Percentiles rank a stretch among this genome's conserved stretches.
phyloP scores from a whole-genome alignment of 1,140 invertebrate species.

The Teleopsis dalmanni region DNA sequence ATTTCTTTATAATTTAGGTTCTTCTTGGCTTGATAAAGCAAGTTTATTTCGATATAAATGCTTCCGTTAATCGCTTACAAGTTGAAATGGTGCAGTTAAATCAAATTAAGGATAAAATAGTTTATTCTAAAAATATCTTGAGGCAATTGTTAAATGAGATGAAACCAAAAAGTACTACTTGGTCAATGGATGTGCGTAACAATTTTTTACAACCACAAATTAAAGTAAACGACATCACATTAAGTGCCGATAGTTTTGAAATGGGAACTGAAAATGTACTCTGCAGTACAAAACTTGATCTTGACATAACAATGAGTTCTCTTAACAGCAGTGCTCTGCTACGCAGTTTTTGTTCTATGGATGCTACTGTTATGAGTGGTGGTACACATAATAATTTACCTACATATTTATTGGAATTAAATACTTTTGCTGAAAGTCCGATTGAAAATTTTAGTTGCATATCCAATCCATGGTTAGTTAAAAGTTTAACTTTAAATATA shows the following conservation, averaged over 20 bases:
- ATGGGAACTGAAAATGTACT: constrained; percentile 32
- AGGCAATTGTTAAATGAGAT: constrained; percentile 29
- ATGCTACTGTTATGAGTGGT: constrained; percentile 19
- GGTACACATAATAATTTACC: constrained; percentile 16
- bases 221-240: constrained; percentile 25
- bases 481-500: background rate
- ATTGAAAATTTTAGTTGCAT: constrained; percentile 28
- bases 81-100: constrained; percentile 35
- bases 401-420: constrained; percentile 25
- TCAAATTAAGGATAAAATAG: constrained; percentile 40
- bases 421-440: constrained; percentile 29
- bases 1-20: constrained; percentile 10
- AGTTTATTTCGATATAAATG: constrained; percentile 29
- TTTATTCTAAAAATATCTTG: constrained; percentile 33
- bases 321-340: constrained; percentile 9
- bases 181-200: constrained; percentile 19
- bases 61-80: constrained; percentile 31
- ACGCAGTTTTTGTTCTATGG: constrained; percentile 19
- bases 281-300: constrained; percentile 35
- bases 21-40: constrained; percentile 31
- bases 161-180: constrained; percentile 18
- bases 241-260: constrained; percentile 29
- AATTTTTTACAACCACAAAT: constrained; percentile 30
- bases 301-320: constrained; percentile 24
- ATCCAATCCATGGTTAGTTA: constrained; percentile 24